phyloP scores from a whole-genome alignment of 2,113 vertebrate genomes.

The Brachyistius frenatus region DNA sequence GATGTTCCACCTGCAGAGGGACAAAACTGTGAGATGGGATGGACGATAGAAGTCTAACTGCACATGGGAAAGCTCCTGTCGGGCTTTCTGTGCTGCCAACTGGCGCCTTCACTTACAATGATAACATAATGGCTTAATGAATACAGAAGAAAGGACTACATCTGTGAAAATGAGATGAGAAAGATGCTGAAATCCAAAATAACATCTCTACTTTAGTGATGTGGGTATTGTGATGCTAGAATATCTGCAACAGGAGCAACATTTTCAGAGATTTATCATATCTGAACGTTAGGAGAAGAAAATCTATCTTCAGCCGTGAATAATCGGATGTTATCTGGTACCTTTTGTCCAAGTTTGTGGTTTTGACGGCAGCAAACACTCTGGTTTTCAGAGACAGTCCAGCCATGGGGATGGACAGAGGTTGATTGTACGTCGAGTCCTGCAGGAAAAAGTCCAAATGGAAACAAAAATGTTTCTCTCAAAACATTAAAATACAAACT shows the following conservation, averaged over 20 bases:
- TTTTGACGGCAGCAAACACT: slow-evolving; percentile 96
- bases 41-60: slow-evolving; percentile 67
- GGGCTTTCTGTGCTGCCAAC: slow-evolving; percentile 59
- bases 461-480: not conserved
- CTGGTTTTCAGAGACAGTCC: slow-evolving; percentile 97
- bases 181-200: slow-evolving; percentile 33
- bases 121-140: slow-evolving; percentile 70
- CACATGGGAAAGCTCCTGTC: slow-evolving; percentile 64
- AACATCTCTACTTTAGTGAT: not conserved
- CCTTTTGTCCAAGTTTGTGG: slow-evolving; percentile 96
- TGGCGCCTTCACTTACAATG: slow-evolving; percentile 73
- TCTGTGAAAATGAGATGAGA: slow-evolving; percentile 38
- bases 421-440: slow-evolving; percentile 94
- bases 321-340: slow-evolving; percentile 61
- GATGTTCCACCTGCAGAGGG: slow-evolving; percentile 91
- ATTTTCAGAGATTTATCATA: not conserved
- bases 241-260: not conserved
- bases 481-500: not conserved
- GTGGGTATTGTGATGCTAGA: not conserved
- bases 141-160: slow-evolving; percentile 33
- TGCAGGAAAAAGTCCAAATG: slow-evolving; percentile 64
- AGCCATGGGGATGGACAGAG: slow-evolving; percentile 90
- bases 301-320: not conserved
- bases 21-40: slow-evolving; percentile 70
- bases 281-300: not conserved